Evolutionary conservation across 2,888 invertebrate species (phyloP), one percentile per base, ranked within the genome.

Genomic region (Hypomecis punctinalis): DNA sequence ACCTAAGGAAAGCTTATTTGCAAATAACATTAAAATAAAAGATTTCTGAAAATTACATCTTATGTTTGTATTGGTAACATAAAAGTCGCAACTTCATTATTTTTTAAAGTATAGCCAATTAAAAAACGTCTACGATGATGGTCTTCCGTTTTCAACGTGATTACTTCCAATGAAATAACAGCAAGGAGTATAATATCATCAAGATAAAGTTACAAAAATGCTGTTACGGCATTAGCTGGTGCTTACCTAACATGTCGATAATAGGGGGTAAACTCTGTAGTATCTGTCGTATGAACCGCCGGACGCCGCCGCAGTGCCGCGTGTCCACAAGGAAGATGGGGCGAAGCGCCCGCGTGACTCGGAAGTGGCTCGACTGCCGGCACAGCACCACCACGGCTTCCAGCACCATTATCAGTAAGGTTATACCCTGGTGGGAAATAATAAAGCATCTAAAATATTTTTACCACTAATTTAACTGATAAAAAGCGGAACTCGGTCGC

Each of bases 261-360:
- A 98, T 97, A 5, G 98, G 97, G 10, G 97, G 97, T 72, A 98
- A 82, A 0, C 97, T 97, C 88, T 97, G 97, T 66, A 98, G 89
- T 72, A 97, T 97, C 89, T 98, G 97, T 70, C 96, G 84, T 51
- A 96, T 96, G 77, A 96, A 96, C 77, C 96, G 86, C 48, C 96
- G 83, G 9, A 97, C 97, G 0, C 97, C 97, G 10, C 97, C 96
- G 75, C 97, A 96, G 74, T 97, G 97, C 76, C 96, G 94, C 47
- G 97, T 97, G 87, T 98, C 97, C 53, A 98, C 96, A 47, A 98
- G 88, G 90, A 98, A 98, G 76, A 98, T 96, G n/a, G 98, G 98
- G 11, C 98, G 93, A 9, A 98, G 87, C 5, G 97, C 97, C 67
- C 98, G 92, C n/a, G 97, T 97, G 57, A 97, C 97, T 0, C 98